Conservation (phyloP, 2,113 vertebrate genomes). For the Callospermophilus lateralis region DNA sequence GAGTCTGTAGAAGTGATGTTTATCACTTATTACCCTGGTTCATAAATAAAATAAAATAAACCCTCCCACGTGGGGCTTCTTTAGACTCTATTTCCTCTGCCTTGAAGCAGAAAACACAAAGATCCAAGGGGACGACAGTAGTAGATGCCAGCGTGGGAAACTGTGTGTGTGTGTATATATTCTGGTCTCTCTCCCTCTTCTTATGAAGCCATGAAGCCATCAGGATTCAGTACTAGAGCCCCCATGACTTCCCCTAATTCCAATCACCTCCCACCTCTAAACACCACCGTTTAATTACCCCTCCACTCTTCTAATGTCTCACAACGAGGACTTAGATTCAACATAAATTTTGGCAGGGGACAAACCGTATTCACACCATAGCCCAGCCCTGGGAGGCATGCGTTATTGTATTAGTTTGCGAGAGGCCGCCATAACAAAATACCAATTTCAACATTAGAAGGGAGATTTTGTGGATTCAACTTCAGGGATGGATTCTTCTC, state of each 20-base stretch:
- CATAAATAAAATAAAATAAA: not conserved
- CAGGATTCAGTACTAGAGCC: too few species aligned
- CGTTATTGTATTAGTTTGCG: not conserved
- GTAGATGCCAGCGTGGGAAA: not conserved
- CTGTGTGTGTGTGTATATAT: too few species aligned
- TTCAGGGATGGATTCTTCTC: not conserved
- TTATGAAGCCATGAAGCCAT: not conserved
- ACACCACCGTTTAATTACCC: not conserved
- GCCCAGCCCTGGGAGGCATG: not conserved
- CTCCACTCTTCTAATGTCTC: not conserved
- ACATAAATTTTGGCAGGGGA: not conserved
- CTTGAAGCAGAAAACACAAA: conserved; percentile 3
- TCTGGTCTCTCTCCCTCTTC: not conserved
- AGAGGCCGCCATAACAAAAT: not conserved
- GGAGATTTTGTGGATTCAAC: not conserved
- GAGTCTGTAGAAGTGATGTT: not conserved
- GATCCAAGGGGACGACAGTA: not conserved
- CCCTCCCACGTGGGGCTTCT: not conserved
- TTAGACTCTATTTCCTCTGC: not conserved
- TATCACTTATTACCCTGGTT: not conserved
- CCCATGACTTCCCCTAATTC: not conserved
- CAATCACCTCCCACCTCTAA: not conserved
- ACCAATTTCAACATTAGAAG: not conserved
- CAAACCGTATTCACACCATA: not conserved
- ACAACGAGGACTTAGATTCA: not conserved